Evolutionary conservation across 2,797 vertebrate species (phyloP).

Genomic region (Diplodus sargus): DNA sequence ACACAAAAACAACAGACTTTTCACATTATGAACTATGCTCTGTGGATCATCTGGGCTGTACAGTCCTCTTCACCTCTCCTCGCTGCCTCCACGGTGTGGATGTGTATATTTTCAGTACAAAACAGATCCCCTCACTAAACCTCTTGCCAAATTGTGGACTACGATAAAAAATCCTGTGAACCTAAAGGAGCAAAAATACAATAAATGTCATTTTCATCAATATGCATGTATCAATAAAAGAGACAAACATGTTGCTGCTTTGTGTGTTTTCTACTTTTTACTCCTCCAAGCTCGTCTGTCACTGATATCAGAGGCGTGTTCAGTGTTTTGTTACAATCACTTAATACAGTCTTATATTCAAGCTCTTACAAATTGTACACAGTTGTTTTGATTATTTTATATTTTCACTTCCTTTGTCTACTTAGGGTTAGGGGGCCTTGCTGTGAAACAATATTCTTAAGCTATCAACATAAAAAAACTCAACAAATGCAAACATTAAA

Average conservation of each 20-base stretch:
- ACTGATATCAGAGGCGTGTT: neutral
- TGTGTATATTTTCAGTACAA: constrained; percentile 30
- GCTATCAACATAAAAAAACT: neutral
- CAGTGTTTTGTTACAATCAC: neutral
- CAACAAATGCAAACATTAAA: no score
- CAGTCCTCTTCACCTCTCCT: constrained; percentile 24
- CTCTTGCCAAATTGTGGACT: constrained; percentile 38
- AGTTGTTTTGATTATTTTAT: no score
- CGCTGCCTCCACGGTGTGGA: constrained; percentile 26
- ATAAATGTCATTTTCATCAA: constrained; percentile 42
- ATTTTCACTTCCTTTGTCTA: no score
- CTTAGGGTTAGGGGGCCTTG: no score
- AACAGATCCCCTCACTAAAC: constrained; percentile 11
- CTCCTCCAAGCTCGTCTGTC: neutral
- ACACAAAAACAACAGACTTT: constrained; percentile 5
- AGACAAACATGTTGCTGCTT: constrained; percentile 29
- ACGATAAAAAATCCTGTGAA: constrained; percentile 13
- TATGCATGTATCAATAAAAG: constrained; percentile 77
- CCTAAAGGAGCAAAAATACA: constrained; percentile 4
- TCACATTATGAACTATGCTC: constrained; percentile 5
- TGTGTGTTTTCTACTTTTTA: constrained; percentile 17
- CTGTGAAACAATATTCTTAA: neutral
- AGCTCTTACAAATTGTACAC: neutral
- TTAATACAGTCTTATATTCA: neutral
- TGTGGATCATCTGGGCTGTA: constrained; percentile 26